phyloP scores from a whole-genome alignment of 2,113 vertebrate species.

The Athene cunicularia region DNA sequence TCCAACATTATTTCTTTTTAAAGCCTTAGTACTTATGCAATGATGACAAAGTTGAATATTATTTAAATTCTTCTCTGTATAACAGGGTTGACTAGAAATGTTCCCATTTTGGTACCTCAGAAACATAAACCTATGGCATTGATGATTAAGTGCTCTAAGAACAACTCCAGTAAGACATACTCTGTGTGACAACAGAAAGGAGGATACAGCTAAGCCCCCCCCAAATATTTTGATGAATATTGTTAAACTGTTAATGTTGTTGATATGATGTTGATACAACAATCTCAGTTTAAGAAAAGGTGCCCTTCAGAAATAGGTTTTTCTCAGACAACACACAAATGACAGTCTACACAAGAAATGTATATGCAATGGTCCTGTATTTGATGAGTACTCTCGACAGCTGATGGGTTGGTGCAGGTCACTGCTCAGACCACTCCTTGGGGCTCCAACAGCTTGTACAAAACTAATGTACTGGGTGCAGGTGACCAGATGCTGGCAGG shows the following conservation, averaged over 20 bases:
- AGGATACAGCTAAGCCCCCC: background rate
- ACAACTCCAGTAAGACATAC: background rate
- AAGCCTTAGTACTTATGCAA: background rate
- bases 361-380: background rate
- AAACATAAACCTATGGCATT: background rate
- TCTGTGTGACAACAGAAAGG: background rate
- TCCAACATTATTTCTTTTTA: background rate
- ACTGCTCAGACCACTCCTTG: background rate
- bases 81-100: background rate
- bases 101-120: background rate
- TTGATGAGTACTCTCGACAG: background rate
- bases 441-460: background rate
- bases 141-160: background rate
- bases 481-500: background rate
- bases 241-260: background rate
- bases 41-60: background rate
- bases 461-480: background rate
- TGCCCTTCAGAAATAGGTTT: background rate
- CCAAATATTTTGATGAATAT: background rate
- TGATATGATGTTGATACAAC: background rate
- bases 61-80: background rate
- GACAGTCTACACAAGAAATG: accelerated
- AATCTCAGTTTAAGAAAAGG: background rate
- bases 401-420: background rate
- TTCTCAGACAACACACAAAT: background rate